phyloP scores from a whole-genome alignment of 2,113 vertebrate species.

The Noturus placidus region DNA sequence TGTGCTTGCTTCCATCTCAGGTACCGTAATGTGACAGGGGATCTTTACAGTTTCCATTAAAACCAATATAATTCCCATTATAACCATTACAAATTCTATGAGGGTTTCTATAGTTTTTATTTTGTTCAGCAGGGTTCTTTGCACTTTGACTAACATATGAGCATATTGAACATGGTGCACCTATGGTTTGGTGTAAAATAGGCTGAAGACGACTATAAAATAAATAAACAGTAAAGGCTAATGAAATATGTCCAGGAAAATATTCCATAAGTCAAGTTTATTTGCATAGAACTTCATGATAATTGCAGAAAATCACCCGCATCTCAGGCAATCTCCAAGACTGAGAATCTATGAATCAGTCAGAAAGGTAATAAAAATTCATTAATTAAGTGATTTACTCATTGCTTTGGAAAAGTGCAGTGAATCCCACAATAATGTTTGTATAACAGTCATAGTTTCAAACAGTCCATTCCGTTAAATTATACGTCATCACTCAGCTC shows the following conservation, averaged over 20 bases:
- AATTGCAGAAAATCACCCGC: background rate
- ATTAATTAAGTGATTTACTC: background rate
- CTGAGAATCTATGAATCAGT: background rate
- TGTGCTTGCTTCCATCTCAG: too few species aligned
- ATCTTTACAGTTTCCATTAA: too few species aligned
- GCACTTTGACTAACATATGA: background rate
- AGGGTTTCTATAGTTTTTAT: too few species aligned
- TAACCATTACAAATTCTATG: too few species aligned
- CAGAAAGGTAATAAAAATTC: background rate
- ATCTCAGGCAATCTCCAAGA: background rate
- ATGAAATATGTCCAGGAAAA: background rate
- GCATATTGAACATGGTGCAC: background rate
- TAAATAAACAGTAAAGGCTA: background rate
- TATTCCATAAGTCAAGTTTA: background rate
- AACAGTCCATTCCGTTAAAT: background rate
- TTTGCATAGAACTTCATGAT: background rate
- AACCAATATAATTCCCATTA: too few species aligned
- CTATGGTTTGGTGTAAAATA: background rate
- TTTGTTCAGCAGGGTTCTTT: too few species aligned
- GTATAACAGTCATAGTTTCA: background rate
- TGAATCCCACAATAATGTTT: background rate
- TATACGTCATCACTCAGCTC: slow-evolving; percentile 1
- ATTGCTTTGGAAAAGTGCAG: background rate
- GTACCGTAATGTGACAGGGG: too few species aligned
- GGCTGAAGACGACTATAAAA: background rate